Percentiles rank a stretch among this genome's conserved stretches.
Evolutionary conservation across 2,888 invertebrate species (phyloP).

Genomic region (Doris montereyensis): DNA sequence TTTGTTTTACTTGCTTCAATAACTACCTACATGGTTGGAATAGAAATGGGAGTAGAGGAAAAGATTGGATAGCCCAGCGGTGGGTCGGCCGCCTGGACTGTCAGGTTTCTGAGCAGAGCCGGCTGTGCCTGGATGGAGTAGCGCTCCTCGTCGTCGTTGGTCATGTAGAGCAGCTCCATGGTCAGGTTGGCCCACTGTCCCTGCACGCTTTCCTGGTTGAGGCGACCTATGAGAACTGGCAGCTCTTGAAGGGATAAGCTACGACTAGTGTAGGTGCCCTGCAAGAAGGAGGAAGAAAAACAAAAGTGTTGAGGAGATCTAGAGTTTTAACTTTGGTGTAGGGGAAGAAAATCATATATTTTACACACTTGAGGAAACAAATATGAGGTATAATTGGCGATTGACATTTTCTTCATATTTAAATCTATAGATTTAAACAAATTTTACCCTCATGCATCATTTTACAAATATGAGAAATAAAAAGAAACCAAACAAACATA

Average conservation of each 20-base stretch:
- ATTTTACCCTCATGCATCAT: too few species aligned
- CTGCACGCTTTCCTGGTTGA: constrained; percentile 71
- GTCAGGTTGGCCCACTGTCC: constrained; percentile 75
- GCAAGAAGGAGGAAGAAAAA: too few species aligned
- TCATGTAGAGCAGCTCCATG: constrained; percentile 74
- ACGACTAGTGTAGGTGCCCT: constrained; percentile 71
- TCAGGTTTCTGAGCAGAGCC: constrained; percentile 72
- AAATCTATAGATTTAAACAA: too few species aligned
- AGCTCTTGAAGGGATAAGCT: constrained; percentile 68
- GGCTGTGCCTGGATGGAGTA: constrained; percentile 75
- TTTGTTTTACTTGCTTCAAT: too few species aligned
- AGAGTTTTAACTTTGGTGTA: too few species aligned
- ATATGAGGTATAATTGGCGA: too few species aligned
- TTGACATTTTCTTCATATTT: too few species aligned
- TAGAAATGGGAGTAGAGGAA: constrained; percentile 64
- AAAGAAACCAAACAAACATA: too few species aligned
- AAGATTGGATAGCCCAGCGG: constrained; percentile 74
- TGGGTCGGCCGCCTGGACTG: constrained; percentile 74
- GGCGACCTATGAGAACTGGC: constrained; percentile 67
- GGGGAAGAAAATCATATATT: too few species aligned
- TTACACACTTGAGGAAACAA: too few species aligned
- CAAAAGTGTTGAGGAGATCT: too few species aligned
- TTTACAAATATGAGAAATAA: too few species aligned
- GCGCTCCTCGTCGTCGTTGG: constrained; percentile 75
- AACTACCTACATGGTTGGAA: constrained; percentile 60